Conservation (phyloP, 2,797 vertebrate species). For the Cuculus canorus region DNA sequence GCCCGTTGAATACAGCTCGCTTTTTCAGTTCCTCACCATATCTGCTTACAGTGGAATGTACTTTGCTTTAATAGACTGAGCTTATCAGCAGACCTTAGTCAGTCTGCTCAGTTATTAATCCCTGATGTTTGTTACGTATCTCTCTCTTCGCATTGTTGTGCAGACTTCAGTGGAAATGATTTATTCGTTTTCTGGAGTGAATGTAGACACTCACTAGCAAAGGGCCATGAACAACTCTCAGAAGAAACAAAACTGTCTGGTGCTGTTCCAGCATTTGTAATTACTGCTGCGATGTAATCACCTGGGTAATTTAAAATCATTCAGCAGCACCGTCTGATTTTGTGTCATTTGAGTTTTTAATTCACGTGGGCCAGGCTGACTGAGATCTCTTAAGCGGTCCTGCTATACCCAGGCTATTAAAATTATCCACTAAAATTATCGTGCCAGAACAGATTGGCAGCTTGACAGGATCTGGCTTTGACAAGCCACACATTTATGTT, state of each 20-base stretch:
- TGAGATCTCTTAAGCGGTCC: background rate
- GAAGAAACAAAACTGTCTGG: background rate
- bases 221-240: rapidly evolving
- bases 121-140: background rate
- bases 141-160: background rate
- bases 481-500: background rate
- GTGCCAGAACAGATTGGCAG: background rate
- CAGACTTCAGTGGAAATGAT: background rate
- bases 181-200: background rate
- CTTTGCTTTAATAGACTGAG: background rate
- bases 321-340: background rate
- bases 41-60: background rate
- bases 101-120: background rate
- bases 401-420: background rate
- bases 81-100: background rate
- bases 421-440: background rate
- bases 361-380: background rate
- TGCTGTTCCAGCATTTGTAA: background rate
- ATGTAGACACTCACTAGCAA: background rate
- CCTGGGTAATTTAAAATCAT: background rate
- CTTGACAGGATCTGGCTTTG: background rate
- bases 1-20: rapidly evolving
- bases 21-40: background rate
- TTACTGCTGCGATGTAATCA: background rate
- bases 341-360: background rate